Base-by-base conservation (phyloP, 2,888 invertebrate species). In the Drosophila paramelanica region DNA sequence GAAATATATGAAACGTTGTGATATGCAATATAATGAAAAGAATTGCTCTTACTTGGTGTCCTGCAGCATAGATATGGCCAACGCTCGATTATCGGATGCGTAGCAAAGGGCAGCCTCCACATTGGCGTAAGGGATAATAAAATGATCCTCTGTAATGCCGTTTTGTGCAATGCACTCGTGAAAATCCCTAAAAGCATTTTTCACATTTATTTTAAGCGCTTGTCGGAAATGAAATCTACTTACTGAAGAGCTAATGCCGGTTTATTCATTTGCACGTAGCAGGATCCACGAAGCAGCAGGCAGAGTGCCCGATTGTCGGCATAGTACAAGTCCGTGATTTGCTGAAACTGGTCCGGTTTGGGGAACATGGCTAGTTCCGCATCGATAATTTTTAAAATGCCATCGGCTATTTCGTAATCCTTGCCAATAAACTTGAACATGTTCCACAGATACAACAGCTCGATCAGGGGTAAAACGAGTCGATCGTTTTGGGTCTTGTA, bases 391-490 rank as follows among this genome's bases (percentile, higher is more conserved):
- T 94, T 95, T 59, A 94, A 94, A 52, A 96, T 92, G 27, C 92
- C 93, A 78, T 95, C 94, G 33, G 95, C 94, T 27, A 94, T 93
- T 31, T 94, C 93, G 61, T 94, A 94, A 74, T 96, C 95, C 86
- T 95, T 96, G 13, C 95, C 95, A 68, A 98, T 93, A 3, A 97
- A 94, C 81, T 95, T 95, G 91, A 98, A 97, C 82, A 97, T 94
- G 93, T 98, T 98, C 98, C 98, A 98, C 7, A 98, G 93, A 90
- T 97, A 98, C 91, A 98, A 94, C 68, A 98, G 93, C 92, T 99
- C 99, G 74, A 97, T 93, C 20, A 96, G 96, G 1, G 99, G 98
- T 79, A 98, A 93, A 5, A 96, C 92, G 25, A 99, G 93, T 42
- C 93, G 93, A 55, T 95, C 94, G 53, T 95, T 94, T 91, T 98